Evolutionary conservation across 2,888 invertebrate genomes (phyloP).

Genomic region (Andrena marginata): DNA sequence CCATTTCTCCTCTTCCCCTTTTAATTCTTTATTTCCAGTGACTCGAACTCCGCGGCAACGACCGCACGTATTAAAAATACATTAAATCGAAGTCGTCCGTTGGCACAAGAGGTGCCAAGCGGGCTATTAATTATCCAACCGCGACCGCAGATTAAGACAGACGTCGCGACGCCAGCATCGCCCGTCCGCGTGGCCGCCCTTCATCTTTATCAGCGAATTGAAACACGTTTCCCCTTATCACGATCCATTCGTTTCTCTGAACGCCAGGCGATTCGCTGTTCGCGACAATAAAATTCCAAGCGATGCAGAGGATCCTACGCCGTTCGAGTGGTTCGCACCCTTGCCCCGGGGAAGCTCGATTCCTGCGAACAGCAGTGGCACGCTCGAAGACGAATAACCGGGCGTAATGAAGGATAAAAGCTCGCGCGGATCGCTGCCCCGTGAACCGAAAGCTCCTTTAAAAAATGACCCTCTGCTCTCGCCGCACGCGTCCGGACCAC

Average conservation of each 20-base stretch:
- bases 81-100: conserved; percentile 26
- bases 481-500: conserved; percentile 69
- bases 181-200: conserved; percentile 2
- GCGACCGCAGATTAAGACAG: conserved; percentile 42
- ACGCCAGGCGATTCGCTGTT: background rate
- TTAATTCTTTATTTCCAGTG: conserved; percentile 13
- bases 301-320: background rate
- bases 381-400: conserved; percentile 70
- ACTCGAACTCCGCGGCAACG: background rate
- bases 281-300: conserved; percentile 34
- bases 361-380: conserved; percentile 56
- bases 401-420: conserved; percentile 75
- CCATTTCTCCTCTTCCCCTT: background rate
- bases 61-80: background rate
- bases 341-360: conserved; percentile 13
- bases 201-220: conserved; percentile 30
- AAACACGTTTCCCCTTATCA: conserved; percentile 34
- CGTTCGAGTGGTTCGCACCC: background rate
- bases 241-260: conserved; percentile 23
- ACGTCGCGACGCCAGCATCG: conserved; percentile 1
- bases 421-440: conserved; percentile 60
- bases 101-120: conserved; percentile 2
- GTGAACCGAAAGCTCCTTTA: conserved; percentile 71
- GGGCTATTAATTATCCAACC: conserved; percentile 40
- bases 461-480: conserved; percentile 71